Base-by-base conservation (phyloP, 2,797 vertebrate genomes). In the Hydrophis major region DNA sequence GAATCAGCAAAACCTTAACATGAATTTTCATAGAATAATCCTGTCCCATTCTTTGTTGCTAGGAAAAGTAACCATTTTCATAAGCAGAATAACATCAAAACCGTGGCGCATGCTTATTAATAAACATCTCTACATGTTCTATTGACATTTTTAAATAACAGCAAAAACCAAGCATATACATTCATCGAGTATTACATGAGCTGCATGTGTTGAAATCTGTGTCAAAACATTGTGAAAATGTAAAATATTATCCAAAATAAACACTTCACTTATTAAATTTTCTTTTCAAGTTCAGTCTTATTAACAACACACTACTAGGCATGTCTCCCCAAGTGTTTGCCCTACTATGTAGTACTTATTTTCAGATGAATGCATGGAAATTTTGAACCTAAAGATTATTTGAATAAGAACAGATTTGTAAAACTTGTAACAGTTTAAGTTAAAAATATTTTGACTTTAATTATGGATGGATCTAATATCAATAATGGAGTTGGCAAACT, bases 1-100 rank as follows among this genome's bases (percentile, higher is more conserved):
- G 92, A 95, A 97, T 92, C 88, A 92, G 78, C 86, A 92, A 92
- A 90, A 93, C n/a, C 92, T 88, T 88, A 92, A 95, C 94, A 47
- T 93, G 4, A 89, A 93, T 94, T 91, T 93, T 91, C 90, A 93
- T 66, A 92, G 87, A 27, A 60, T 89, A 60, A 78, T 56, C n/a
- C 55, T 89, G 53, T 69, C 89, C 83, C 47, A 90, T 74, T 66
- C 61, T 92, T 89, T 18, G 69, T 93, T 95, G 94, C 47, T 94
- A 8, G 27, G 74, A 93, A 92, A 32, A 25, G 69, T 63, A 91
- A 59, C 92, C 22, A 91, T 57, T 94, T 92, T 95, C 89, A 94
- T 61, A 90, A 92, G 83, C 94, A 89, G 47, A 90, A 89, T 32
- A 32, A 90, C 89, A 91, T 86, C 66, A 95, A 93, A 92, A 87